Conservation (phyloP, 2,888 invertebrate genomes). For the Drosophila ustulata region DNA sequence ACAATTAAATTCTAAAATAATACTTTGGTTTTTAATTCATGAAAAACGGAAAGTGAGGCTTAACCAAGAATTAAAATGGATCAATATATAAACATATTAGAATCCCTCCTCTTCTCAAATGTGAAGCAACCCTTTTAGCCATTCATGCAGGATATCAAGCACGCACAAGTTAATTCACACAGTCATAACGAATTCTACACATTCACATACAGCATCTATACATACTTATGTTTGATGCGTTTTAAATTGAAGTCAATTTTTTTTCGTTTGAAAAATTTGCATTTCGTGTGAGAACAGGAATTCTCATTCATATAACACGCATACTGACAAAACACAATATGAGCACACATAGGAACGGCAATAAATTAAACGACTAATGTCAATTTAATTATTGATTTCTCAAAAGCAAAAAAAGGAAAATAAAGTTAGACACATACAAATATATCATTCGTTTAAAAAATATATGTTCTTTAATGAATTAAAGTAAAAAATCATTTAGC, state of each 20-base stretch:
- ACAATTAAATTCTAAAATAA: no score
- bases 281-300: slow-evolving; percentile 47
- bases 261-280: slow-evolving; percentile 48
- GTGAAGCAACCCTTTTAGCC: neutral
- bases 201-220: slow-evolving; percentile 13
- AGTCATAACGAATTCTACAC: slow-evolving; percentile 16
- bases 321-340: neutral
- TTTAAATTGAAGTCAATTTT: slow-evolving; percentile 78
- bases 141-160: slow-evolving; percentile 26
- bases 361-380: slow-evolving; percentile 63
- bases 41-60: no score
- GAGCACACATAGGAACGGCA: slow-evolving; percentile 20
- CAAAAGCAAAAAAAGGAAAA: slow-evolving; percentile 7
- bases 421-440: neutral
- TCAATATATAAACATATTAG: no score
- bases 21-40: no score
- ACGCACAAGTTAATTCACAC: slow-evolving; percentile 21
- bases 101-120: neutral
- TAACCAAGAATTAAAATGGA: no score
- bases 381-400: slow-evolving; percentile 69
- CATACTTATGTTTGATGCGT: slow-evolving; percentile 63
- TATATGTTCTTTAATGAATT: slow-evolving; percentile 32
- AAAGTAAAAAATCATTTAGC: slow-evolving; percentile 25
- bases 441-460: slow-evolving; percentile 15
- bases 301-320: slow-evolving; percentile 23